Evolutionary conservation across 2,113 vertebrate genomes (phyloP).

Genomic region (Paralichthys olivaceus): DNA sequence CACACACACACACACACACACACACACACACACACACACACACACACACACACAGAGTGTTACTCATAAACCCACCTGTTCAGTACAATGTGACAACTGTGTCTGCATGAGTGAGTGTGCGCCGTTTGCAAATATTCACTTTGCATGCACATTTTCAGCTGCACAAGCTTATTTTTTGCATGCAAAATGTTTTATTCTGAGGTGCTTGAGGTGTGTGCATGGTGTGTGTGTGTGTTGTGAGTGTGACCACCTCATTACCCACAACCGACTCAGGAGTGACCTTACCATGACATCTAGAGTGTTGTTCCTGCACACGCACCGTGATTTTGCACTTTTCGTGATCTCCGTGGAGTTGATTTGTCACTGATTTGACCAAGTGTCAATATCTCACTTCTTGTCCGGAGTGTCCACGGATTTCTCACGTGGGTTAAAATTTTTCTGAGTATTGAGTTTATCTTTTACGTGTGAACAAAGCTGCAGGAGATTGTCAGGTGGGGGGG

Average conservation of each 20-base stretch:
- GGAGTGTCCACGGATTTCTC: no score
- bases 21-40: no score
- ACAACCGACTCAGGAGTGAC: conserved; percentile 9
- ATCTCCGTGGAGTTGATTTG: no score
- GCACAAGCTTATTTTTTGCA: not conserved
- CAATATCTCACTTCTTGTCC: no score
- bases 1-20: not conserved
- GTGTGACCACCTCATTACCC: conserved; percentile 21
- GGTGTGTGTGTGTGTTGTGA: not conserved
- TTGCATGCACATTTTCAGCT: not conserved
- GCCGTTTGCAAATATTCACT: not conserved
- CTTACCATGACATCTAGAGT: not conserved
- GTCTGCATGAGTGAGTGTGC: not conserved
- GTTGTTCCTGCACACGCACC: conserved; percentile 39
- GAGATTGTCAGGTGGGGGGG: no score
- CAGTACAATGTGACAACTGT: not conserved
- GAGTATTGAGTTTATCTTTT: no score
- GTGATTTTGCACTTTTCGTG: conserved; percentile 51
- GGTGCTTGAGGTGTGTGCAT: not conserved
- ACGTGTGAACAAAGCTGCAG: no score
- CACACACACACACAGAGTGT: not conserved
- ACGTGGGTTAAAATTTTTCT: no score
- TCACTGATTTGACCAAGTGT: no score
- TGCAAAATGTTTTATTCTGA: not conserved
- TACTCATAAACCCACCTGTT: conserved; percentile 38